These are phyloP conservation scores for Chorisops tibialis DNA, from an alignment of 2,888 invertebrate species.

Conservation along the genomic window DNA sequence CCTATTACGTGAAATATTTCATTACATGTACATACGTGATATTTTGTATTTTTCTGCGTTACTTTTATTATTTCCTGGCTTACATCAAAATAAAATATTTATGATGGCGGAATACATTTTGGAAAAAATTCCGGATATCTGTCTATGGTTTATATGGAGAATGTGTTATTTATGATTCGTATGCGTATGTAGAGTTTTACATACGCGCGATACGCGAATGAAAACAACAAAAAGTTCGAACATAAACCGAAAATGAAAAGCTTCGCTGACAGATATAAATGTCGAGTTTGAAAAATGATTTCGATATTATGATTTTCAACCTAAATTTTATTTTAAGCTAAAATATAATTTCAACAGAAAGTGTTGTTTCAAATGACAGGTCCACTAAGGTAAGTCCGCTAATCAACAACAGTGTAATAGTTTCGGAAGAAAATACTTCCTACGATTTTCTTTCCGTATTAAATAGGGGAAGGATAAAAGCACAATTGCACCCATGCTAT, in stretches of 20 bases:
- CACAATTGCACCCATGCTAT: not conserved
- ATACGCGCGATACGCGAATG: not conserved
- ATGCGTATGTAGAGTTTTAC: not conserved
- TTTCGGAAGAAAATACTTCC: too few species aligned
- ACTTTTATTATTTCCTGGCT: constrained; percentile 26
- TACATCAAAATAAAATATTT: constrained; percentile 32
- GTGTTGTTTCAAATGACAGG: not conserved
- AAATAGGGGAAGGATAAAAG: not conserved
- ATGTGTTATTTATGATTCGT: constrained; percentile 15
- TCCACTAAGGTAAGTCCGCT: too few species aligned
- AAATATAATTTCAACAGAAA: not conserved
- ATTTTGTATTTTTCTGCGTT: not conserved
- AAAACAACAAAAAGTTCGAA: not conserved
- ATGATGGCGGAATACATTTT: constrained; percentile 27
- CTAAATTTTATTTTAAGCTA: not conserved
- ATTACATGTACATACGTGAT: not conserved
- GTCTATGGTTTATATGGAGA: constrained; percentile 1
- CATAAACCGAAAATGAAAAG: constrained; percentile 9
- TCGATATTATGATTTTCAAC: too few species aligned
- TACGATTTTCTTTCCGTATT: not conserved
- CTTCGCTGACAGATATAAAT: constrained; percentile 10
- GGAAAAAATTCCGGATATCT: constrained; percentile 12
- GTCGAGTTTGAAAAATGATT: too few species aligned
- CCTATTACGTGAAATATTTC: not conserved
- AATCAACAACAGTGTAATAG: too few species aligned